phyloP scores from a whole-genome alignment of 2,888 invertebrate species.

The Parelbella ahira region DNA sequence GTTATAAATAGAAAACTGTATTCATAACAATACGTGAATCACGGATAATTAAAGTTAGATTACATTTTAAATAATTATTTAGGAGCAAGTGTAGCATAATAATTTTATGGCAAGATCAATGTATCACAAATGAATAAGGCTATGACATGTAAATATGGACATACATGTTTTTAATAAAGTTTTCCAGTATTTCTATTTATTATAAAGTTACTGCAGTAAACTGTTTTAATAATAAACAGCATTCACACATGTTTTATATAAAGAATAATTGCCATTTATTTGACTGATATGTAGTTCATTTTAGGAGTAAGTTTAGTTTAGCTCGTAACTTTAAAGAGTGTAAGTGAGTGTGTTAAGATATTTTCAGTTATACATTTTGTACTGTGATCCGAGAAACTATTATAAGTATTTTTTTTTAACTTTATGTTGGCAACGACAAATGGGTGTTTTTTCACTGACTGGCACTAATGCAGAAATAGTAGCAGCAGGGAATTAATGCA shows the following conservation, averaged over 20 bases:
- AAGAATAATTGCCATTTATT: slow-evolving; percentile 40
- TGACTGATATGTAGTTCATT: slow-evolving; percentile 42
- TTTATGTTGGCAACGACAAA: not conserved
- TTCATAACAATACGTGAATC: too few species aligned
- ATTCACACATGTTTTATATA: slow-evolving; percentile 23
- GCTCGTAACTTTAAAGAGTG: slow-evolving; percentile 1
- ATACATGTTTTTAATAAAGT: too few species aligned
- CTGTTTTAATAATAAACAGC: slow-evolving; percentile 34
- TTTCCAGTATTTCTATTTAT: slow-evolving; percentile 38
- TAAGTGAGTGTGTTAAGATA: slow-evolving; percentile 4
- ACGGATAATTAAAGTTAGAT: too few species aligned
- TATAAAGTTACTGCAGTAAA: not conserved
- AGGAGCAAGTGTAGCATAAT: slow-evolving; percentile 1
- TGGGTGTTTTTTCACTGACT: not conserved
- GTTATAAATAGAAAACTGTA: too few species aligned
- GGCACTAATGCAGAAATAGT: too few species aligned
- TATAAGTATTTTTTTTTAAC: too few species aligned
- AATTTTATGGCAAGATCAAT: too few species aligned
- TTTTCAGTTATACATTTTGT: slow-evolving; percentile 20
- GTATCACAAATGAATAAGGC: slow-evolving; percentile 26
- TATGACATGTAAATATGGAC: slow-evolving; percentile 30
- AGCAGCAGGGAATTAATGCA: too few species aligned
- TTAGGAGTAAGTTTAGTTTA: slow-evolving; percentile 33
- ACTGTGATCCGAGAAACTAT: slow-evolving; percentile 21
- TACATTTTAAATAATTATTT: not conserved